These are phyloP conservation scores for Epizoanthus scotinus DNA, from an alignment of 92 coral and sea anemone genomes.

Conservation along the genomic window DNA sequence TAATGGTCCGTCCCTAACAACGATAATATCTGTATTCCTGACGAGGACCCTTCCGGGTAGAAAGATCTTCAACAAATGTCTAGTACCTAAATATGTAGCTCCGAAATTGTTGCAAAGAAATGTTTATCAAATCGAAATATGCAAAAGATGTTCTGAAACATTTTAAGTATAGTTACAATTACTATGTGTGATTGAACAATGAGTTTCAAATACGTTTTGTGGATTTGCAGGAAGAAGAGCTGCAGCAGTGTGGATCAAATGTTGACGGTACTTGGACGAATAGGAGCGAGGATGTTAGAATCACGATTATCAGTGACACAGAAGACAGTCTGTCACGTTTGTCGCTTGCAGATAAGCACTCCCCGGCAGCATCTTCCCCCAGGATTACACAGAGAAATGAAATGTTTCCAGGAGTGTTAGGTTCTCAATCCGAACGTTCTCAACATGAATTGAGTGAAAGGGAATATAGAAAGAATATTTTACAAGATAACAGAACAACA, in stretches of 20 bases:
- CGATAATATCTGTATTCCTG: no score
- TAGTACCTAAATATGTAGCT: no score
- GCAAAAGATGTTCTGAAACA: no score
- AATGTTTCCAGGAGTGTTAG: background rate
- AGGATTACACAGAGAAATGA: background rate
- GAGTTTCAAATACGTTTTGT: background rate
- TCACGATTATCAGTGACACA: background rate
- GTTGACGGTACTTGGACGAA: background rate
- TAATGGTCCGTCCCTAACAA: no score
- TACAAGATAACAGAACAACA: background rate
- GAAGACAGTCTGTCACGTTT: constrained; percentile 1
- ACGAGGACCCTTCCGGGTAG: no score
- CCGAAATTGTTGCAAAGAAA: no score
- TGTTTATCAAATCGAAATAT: no score
- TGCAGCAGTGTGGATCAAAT: background rate
- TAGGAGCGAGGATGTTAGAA: background rate
- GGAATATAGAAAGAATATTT: background rate
- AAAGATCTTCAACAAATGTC: no score
- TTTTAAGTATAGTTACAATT: no score
- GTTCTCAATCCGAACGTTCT: background rate
- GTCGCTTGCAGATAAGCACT: background rate
- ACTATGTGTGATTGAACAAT: no score
- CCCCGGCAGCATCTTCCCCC: background rate
- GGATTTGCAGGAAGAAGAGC: background rate
- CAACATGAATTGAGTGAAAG: background rate